Evolutionary conservation across 2,888 invertebrate genomes (phyloP), one percentile per base, ranked within the genome.

Genomic region (Sylvicola fuscatus): DNA sequence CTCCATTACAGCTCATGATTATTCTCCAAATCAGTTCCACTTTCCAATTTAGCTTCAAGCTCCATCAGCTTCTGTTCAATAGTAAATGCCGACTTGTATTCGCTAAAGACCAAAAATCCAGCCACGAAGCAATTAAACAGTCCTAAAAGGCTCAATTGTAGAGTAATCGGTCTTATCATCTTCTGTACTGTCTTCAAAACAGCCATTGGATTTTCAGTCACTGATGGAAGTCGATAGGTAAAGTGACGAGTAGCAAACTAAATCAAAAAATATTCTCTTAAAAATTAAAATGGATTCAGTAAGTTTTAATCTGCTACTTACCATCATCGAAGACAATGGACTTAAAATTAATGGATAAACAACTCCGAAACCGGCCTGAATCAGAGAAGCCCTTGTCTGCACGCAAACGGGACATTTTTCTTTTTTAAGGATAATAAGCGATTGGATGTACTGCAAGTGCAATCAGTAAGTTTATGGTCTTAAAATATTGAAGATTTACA

Each of bases 161-260:
- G 64, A 3, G 56, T 49, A 16, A 72, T 61, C 0, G 71, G 68
- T 42, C 56, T 65, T 0, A 68, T 64, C 2, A 71, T 47, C 47
- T 64, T 67, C 5, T 47, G 48, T 45, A 70, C 49, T 14, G 75
- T 54, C 31, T 61, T 49, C 1, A 70, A 60, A 1, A 70, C 54
- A 37, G 64, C 66, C 44, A 53, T 56, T 0, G 68, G 67, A 10
- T 69, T 65, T 35, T 67, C 59, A 1, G 49, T 56, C n/a, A 75
- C 47, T n/a, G 66, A 61, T 3, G 80, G 80, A 14, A 78, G 43
- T 42, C 72, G 61, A 43, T 60, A 69, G 3, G 78, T 77, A 33
- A 53, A 60, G 49, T 70, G 70, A 39, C 68, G 61, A 34, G 65
- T 62, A 17, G 74, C 73, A 42, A 72, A 60, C 72, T 72, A 58